Evolutionary conservation across 2,888 invertebrate species (phyloP), one percentile per base, ranked within the genome.

Genomic region (Dolomedes plantarius): DNA sequence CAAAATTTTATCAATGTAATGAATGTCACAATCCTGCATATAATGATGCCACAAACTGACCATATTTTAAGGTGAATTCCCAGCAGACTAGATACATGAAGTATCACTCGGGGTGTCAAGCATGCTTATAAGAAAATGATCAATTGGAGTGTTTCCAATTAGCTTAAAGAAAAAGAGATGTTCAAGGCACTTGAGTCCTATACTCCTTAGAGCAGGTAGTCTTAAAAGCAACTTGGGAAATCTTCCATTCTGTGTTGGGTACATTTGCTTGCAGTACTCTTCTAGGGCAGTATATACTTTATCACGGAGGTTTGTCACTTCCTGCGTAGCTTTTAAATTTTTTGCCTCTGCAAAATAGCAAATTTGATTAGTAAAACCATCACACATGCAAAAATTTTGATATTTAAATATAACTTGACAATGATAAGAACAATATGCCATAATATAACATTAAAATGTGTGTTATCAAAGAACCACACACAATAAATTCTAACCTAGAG

Each of bases 211-310:
- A 29, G 97, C 96, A 6, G 97, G 97, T 90, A 98, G 93, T 89
- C 97, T 95, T 81, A 98, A 93, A 80, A 99, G 93, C 13, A 99
- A 93, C 91, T 99, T 97, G 46, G 99, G 98, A 92, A 99, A 98
- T 69, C 99, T 93, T 5, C 98, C 98, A 56, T 97, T 96, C 90
- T 99, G 98, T 31, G 95, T 94, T 32, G 97, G 95, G 93, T 97
- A 96, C 89, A 95, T 94, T 41, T 94, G 94, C 88, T 96, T 94
- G 88, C 96, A 96, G 93, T 99, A 98, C 90, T 98, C 98, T 92
- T 99, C 98, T 90, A 99, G 93, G 76, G 97, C 96, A 5, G 96
- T 95, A 92, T 98, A 99, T 3, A 94, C 97, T 93, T 98, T 98
- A 92, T 99, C 98, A 88, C 99, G 94, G 76, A 98, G 93, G 78